Conservation (phyloP, 2,113 vertebrate genomes). For the Chamaea fasciata region DNA sequence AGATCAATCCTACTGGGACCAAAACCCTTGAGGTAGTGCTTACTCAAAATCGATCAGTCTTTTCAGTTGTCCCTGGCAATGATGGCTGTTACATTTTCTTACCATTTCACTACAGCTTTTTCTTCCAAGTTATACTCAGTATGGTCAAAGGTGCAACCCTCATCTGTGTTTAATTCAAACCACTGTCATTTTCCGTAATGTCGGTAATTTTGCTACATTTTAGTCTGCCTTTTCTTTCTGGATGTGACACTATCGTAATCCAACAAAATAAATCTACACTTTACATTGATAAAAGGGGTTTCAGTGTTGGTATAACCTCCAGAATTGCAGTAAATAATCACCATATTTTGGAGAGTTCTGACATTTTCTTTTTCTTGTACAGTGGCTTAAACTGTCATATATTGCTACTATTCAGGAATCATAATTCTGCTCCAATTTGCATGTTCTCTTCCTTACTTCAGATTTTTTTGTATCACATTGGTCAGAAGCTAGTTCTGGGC, state of each 20-base stretch:
- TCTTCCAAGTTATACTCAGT: constrained; percentile 10
- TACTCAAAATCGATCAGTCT: constrained; percentile 51
- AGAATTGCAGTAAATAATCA: constrained; percentile 20
- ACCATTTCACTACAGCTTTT: constrained; percentile 38
- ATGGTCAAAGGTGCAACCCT: neutral
- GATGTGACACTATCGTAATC: neutral
- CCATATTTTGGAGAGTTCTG: neutral
- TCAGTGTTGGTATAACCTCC: neutral
- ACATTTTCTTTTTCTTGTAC: neutral
- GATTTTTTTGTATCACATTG: neutral
- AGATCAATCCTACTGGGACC: constrained; percentile 48
- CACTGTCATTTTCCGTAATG: neutral
- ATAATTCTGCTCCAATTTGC: neutral
- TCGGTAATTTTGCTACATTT: neutral
- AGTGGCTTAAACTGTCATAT: neutral
- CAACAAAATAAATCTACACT: neutral
- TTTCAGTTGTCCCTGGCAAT: constrained; percentile 47
- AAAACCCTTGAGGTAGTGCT: constrained; percentile 50
- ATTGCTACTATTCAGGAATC: neutral
- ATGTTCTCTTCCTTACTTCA: neutral
- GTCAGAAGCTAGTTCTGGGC: neutral
- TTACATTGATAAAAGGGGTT: neutral
- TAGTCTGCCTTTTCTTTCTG: neutral
- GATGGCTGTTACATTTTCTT: constrained; percentile 51
- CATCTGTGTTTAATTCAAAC: neutral